Percentiles rank a stretch among this genome's conserved stretches.
Evolutionary conservation across 2,888 invertebrate genomes (phyloP).

Genomic region (Cephalotes varians): DNA sequence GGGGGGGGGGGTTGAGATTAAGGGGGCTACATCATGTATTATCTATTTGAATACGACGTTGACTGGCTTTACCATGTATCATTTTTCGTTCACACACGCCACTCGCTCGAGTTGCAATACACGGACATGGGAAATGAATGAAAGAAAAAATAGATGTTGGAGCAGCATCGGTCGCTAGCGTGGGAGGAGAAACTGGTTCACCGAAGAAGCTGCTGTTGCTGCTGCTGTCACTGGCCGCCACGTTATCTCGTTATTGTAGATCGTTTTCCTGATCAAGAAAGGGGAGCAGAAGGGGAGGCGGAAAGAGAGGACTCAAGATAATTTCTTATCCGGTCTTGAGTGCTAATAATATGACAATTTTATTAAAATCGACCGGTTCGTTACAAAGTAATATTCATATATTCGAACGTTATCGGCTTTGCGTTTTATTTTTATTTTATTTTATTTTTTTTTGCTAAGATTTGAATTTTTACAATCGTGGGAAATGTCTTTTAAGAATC

Average conservation of each 20-base stretch:
- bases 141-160: conserved; percentile 12
- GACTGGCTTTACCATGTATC: background rate
- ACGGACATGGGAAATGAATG: conserved; percentile 28
- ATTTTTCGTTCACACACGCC: background rate
- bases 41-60: background rate
- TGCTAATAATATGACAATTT: conserved; percentile 29
- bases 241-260: conserved; percentile 46
- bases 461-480: background rate
- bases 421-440: too few species aligned
- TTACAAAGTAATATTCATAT: background rate
- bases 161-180: background rate
- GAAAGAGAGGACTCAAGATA: background rate
- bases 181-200: conserved; percentile 44
- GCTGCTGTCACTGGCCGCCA: background rate
- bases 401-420: background rate
- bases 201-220: conserved; percentile 26
- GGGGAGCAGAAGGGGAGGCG: background rate
- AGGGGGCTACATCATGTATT: background rate
- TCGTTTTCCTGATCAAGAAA: conserved; percentile 23
- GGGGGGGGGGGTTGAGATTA: background rate
- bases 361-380: background rate
- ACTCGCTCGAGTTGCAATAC: background rate
- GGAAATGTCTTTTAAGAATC: background rate
- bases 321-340: conserved; percentile 8
- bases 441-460: background rate